A percentile compares a stretch with the other conserved stretches of the same genome.
Evolutionary conservation across 2,797 vertebrate species (phyloP).

Genomic region (Dipus sagitta): DNA sequence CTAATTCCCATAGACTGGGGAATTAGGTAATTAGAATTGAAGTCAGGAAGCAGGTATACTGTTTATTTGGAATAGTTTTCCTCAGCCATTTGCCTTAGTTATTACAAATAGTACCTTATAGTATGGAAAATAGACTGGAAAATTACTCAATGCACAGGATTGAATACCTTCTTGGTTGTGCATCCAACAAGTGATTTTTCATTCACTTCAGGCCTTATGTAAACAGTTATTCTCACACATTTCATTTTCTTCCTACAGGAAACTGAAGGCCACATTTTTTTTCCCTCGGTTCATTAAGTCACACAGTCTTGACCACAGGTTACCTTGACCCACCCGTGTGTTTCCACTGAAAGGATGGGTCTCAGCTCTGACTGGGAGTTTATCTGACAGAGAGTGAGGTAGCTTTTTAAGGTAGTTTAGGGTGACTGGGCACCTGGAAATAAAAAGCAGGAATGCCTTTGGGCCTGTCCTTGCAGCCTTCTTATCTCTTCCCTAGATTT

Average conservation of each 20-base stretch:
- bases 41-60: background rate
- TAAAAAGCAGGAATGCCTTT: too few species aligned
- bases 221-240: background rate
- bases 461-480: too few species aligned
- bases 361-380: background rate
- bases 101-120: background rate
- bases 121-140: background rate
- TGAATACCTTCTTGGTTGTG: background rate
- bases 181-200: background rate
- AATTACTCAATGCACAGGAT: background rate
- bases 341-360: background rate
- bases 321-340: too few species aligned
- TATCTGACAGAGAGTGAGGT: too few species aligned
- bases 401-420: too few species aligned
- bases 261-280: background rate
- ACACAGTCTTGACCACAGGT: background rate
- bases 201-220: background rate
- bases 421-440: too few species aligned
- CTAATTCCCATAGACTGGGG: background rate
- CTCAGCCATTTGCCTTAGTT: background rate
- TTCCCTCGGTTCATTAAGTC: background rate
- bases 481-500: too few species aligned
- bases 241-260: background rate
- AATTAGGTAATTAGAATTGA: conserved; percentile 9
- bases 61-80: background rate